Base-by-base conservation (phyloP, 2,113 vertebrate genomes). In the Vimba vimba region DNA sequence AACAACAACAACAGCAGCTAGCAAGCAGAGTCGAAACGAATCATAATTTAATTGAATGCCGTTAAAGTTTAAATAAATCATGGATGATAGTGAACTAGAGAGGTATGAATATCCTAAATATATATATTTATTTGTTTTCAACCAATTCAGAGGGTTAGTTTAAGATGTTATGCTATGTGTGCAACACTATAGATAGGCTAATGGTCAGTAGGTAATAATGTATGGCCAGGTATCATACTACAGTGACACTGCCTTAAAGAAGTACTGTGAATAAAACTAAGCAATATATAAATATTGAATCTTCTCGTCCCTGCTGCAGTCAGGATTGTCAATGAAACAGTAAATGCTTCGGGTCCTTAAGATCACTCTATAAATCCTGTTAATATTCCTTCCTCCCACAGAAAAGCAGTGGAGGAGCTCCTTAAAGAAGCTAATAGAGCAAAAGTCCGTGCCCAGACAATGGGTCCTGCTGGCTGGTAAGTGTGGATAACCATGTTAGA, bases 401-500 rank as follows among this genome's bases (percentile, higher is more conserved):
- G 98, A 89, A 97, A 97, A 57, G 98, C 98, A 36, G 95, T 99
- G 23, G 97, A 98, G 91, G 98, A 99, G 88, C 96, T 99, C 81
- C 95, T 99, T 21, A 97, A 94, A 89, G 98, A 99, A 88, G 97
- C 98, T 36, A 97, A 96, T 88, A 94, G 98, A 90, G 98, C 97
- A 15, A 96, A 96, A 91, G 93, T 96, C 25, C 95, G 98, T 93
- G 97, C 97, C 78, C 97, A 99, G 93, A 99, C 98, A 47, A 99
- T 99, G 98, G 98, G 98, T 86, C 95, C 98, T 6, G 95, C 97
- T 94, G 98, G 98, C 82, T 99, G 98, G 98, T 99, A 94, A 96
- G 97, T 86, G 7, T 69, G 30, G 23, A 59, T 7, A 52, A 23
- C n/a, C 39, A n/a, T 12, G 25, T 27, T 52, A 21, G 30, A 69